Conservation (phyloP, 1,140 invertebrate genomes). For the Heliconius melpomene region DNA sequence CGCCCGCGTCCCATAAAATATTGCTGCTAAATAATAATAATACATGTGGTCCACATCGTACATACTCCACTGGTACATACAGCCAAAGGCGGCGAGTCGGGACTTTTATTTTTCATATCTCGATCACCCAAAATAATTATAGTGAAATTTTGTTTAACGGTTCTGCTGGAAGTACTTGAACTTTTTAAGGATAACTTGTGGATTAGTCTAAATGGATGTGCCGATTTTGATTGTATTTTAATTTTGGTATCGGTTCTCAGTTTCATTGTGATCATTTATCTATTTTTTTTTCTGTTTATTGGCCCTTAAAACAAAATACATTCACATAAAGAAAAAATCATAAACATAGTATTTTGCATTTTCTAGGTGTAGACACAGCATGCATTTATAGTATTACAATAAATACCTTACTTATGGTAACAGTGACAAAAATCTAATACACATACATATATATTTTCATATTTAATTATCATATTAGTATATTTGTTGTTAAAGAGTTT, state of each 20-base stretch:
- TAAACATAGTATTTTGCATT: too few relatives aligned
- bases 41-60: conserved; percentile 48
- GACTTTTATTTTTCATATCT: conserved; percentile 36
- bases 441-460: too few relatives aligned
- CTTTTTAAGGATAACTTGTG: conserved; percentile 14
- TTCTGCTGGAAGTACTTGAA: conserved; percentile 20
- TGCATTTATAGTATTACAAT: too few relatives aligned
- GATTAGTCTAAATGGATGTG: not conserved
- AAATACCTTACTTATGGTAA: too few relatives aligned
- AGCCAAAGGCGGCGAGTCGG: conserved; percentile 44
- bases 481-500: too few relatives aligned
- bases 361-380: too few relatives aligned
- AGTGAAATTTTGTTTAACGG: conserved; percentile 28
- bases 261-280: not conserved
- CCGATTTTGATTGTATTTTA: not conserved
- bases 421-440: too few relatives aligned
- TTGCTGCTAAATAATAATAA: conserved; percentile 48
- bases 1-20: conserved; percentile 29
- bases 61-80: not conserved
- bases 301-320: too few relatives aligned
- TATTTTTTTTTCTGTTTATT: too few relatives aligned
- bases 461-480: too few relatives aligned
- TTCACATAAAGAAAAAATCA: too few relatives aligned
- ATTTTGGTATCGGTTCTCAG: too few relatives aligned
- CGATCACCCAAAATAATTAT: conserved; percentile 33